Evolutionary conservation across 2,113 vertebrate species (phyloP).

Genomic region (Platysternon megacephalum): DNA sequence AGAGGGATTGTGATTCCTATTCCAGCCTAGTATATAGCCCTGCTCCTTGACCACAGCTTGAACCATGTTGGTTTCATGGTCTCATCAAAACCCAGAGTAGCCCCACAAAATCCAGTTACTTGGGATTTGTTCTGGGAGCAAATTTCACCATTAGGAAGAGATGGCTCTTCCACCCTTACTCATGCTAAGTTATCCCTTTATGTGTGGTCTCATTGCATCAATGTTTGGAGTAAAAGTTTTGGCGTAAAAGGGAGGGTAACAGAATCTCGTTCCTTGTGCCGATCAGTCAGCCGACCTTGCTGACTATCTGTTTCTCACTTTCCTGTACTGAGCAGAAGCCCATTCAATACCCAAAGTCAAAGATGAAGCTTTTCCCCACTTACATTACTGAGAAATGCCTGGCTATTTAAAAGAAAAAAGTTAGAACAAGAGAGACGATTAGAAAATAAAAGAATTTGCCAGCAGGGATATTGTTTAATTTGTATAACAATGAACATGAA

Average conservation of each 20-base stretch:
- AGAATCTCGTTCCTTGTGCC: neutral
- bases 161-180: neutral
- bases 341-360: neutral
- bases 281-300: neutral
- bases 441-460: constrained; percentile 4
- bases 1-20: neutral
- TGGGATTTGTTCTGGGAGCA: neutral
- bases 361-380: neutral
- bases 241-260: neutral
- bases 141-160: neutral
- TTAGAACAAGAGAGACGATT: neutral
- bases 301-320: neutral
- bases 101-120: neutral
- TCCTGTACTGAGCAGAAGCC: neutral
- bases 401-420: neutral
- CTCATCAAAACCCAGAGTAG: neutral
- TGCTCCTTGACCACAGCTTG: neutral
- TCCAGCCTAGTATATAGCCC: neutral
- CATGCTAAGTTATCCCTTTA: neutral
- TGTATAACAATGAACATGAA: neutral
- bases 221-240: neutral
- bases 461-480: neutral
- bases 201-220: neutral
- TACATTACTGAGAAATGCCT: neutral
- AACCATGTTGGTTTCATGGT: neutral